Conservation (phyloP, 2,113 vertebrate genomes). For the Atractosteus spatula region DNA sequence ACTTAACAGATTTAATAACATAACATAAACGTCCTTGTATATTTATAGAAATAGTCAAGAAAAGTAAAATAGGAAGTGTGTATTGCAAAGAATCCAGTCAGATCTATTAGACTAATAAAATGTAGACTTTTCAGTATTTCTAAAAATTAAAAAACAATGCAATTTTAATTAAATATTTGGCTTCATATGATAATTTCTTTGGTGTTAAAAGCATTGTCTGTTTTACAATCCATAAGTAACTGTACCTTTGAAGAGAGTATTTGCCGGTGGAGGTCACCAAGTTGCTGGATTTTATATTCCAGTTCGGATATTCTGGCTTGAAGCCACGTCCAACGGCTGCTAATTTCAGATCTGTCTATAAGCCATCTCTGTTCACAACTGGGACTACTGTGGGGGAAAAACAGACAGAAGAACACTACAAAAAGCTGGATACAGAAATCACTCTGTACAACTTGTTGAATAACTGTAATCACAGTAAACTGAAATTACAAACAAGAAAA, state of each 20-base stretch:
- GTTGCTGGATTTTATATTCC: conserved; percentile 81
- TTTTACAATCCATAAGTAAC: too few relatives aligned
- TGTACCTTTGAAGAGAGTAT: conserved; percentile 83
- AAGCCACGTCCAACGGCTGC: conserved; percentile 92
- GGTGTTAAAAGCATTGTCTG: too few relatives aligned
- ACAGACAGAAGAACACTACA: conserved; percentile 29
- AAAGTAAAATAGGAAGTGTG: background rate
- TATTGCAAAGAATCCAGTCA: background rate
- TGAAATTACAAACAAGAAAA: background rate
- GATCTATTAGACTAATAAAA: background rate
- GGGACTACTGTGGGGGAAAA: conserved; percentile 66
- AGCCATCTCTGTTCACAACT: conserved; percentile 81
- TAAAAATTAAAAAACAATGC: background rate
- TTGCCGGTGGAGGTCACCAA: conserved; percentile 77
- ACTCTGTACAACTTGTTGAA: background rate
- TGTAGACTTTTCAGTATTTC: background rate
- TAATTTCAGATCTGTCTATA: conserved; percentile 79
- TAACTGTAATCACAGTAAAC: background rate
- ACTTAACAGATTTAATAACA: too few relatives aligned
- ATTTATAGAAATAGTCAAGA: background rate
- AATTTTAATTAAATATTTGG: background rate
- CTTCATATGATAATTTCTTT: background rate
- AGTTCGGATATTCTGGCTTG: conserved; percentile 84
- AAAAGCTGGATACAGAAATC: background rate
- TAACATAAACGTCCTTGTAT: background rate